Conservation (phyloP, 2,797 vertebrate genomes). For the Melanogrammus aeglefinus region DNA sequence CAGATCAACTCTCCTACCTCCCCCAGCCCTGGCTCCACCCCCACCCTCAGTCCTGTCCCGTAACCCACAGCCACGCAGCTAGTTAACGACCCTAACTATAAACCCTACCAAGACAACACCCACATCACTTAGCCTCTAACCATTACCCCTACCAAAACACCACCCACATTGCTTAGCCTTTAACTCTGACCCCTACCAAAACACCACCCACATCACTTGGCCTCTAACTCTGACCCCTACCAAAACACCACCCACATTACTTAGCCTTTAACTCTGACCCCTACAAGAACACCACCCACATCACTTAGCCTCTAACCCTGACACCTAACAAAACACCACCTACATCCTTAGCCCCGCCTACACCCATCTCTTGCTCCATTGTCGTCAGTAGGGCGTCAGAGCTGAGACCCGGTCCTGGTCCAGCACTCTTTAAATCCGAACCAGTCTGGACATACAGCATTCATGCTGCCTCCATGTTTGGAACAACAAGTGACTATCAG, state of each 20-base stretch:
- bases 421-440: neutral
- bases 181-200: too few relatives aligned
- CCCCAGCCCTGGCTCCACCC: conserved; percentile 38
- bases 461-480: neutral
- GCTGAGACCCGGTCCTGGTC: neutral
- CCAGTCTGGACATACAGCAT: neutral
- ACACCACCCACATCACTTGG: too few relatives aligned
- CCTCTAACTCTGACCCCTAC: neutral
- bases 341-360: neutral
- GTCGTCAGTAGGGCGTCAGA: neutral
- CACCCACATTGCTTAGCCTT: too few relatives aligned
- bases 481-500: neutral
- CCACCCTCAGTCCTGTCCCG: conserved; percentile 25
- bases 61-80: conserved; percentile 4
- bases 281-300: too few relatives aligned
- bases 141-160: too few relatives aligned
- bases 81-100: too few relatives aligned
- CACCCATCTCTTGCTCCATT: neutral
- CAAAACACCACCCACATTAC: neutral
- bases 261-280: neutral
- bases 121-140: too few relatives aligned
- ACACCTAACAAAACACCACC: too few relatives aligned
- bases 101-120: too few relatives aligned
- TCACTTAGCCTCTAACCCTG: neutral
- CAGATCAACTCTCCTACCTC: conserved; percentile 19